Conservation (phyloP, 2,888 invertebrate genomes). For the Romanomermis culicivorax region DNA sequence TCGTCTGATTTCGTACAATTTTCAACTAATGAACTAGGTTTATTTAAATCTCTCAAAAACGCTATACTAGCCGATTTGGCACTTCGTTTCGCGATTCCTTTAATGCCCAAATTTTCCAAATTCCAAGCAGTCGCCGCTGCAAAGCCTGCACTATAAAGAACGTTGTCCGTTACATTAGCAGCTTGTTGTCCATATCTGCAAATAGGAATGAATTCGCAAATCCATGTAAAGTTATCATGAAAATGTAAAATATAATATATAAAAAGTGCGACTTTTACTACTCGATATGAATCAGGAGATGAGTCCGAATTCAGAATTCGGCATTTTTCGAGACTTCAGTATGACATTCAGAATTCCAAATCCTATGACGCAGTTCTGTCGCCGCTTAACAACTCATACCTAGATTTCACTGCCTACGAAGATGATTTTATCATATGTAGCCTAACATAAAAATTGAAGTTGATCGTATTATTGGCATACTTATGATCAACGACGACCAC, state of each 20-base stretch:
- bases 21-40: no score
- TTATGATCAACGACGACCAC: conserved; percentile 50
- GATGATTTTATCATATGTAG: no score
- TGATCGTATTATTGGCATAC: no score
- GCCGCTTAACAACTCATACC: no score
- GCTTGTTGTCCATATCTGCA: conserved; percentile 47
- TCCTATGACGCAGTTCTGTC: no score
- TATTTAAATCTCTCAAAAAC: conserved; percentile 31
- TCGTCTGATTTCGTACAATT: no score
- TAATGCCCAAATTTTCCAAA: conserved; percentile 44
- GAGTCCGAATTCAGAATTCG: no score
- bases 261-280: not conserved
- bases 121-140: conserved; percentile 44
- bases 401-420: no score
- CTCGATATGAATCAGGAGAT: not conserved
- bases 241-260: not conserved
- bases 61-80: conserved; percentile 43
- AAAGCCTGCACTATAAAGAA: conserved; percentile 48
- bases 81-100: conserved; percentile 42
- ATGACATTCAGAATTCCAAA: no score
- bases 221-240: not conserved
- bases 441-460: no score
- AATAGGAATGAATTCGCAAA: conserved; percentile 12
- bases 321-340: no score
- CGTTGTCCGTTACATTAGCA: conserved; percentile 43